phyloP scores from a whole-genome alignment of 1,140 invertebrate species.

The Drosophila jambulina region DNA sequence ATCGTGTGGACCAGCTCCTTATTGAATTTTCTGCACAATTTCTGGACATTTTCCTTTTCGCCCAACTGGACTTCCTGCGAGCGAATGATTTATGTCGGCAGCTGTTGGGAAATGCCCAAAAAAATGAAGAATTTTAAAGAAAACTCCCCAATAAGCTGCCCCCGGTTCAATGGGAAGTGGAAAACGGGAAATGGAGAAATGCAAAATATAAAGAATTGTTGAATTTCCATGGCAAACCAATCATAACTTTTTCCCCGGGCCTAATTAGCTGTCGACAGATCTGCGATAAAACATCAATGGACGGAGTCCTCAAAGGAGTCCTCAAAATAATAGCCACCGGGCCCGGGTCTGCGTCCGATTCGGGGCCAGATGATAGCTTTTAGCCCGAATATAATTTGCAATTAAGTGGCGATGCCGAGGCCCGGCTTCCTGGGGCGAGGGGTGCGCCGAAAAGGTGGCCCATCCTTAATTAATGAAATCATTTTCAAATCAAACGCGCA shows the following conservation, averaged over 20 bases:
- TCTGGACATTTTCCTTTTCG: not conserved
- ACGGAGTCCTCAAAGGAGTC: slow-evolving; percentile 27
- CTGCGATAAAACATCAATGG: slow-evolving; percentile 32
- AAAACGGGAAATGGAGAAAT: not conserved
- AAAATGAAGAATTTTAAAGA: slow-evolving; percentile 4
- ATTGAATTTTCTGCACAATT: slow-evolving; percentile 24
- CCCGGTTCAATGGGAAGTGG: slow-evolving; percentile 4
- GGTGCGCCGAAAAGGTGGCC: slow-evolving; percentile 7
- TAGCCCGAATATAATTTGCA: slow-evolving; percentile 35
- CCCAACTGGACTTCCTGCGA: slow-evolving; percentile 16
- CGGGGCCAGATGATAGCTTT: slow-evolving; percentile 27
- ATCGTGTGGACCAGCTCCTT: slow-evolving; percentile 36
- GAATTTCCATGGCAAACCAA: slow-evolving; percentile 11
- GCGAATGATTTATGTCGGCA: slow-evolving; percentile 24
- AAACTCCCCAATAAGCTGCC: not conserved
- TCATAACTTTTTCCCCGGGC: slow-evolving; percentile 25
- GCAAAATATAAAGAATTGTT: not conserved
- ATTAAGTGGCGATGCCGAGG: no score
- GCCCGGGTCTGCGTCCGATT: slow-evolving; percentile 9
- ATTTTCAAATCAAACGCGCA: slow-evolving; percentile 73
- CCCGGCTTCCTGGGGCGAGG: not conserved
- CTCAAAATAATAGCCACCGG: slow-evolving; percentile 23
- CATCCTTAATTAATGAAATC: slow-evolving; percentile 73
- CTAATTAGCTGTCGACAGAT: slow-evolving; percentile 42
- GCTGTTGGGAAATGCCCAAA: slow-evolving; percentile 1